Percentiles rank a stretch among this genome's conserved stretches.
These are phyloP conservation scores for Aleadryas rufinucha DNA, from an alignment of 2,113 vertebrate species.

Conservation along the genomic window DNA sequence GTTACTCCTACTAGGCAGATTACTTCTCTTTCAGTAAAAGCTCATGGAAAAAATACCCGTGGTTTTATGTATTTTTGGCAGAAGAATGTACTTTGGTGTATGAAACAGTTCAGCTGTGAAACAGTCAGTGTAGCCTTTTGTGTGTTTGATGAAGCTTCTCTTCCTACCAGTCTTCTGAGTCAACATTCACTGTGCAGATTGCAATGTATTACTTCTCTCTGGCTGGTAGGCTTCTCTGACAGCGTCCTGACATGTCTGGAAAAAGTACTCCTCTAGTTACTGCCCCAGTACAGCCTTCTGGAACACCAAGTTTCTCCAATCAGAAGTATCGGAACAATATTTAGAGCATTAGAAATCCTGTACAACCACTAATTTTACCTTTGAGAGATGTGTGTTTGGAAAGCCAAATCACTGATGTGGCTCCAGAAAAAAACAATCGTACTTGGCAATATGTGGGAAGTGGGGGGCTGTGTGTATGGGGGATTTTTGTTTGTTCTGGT, in stretches of 20 bases:
- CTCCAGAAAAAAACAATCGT: not conserved
- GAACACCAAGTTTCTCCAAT: not conserved
- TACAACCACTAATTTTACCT: not conserved
- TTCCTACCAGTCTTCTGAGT: not conserved
- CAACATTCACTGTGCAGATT: not conserved
- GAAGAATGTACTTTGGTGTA: not conserved
- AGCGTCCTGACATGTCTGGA: not conserved
- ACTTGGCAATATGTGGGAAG: not conserved
- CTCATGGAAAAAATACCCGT: not conserved
- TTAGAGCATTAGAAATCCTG: not conserved
- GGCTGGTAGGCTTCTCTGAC: not conserved
- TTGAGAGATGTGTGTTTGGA: not conserved
- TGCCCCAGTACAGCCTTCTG: not conserved
- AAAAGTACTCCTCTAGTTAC: not conserved
- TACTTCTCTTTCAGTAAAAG: not conserved
- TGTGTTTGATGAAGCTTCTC: not conserved
- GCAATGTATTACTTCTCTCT: not conserved
- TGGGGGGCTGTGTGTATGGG: not conserved
- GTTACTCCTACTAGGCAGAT: not conserved
- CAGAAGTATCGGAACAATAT: not conserved
- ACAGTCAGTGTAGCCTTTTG: not conserved
- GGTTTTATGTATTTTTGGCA: not conserved
- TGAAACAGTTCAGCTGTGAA: slow-evolving; percentile 6
- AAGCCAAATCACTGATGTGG: not conserved
- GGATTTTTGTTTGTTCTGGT: not conserved